Evolutionary conservation across 2,797 vertebrate species (phyloP), one percentile per base, ranked within the genome.

Genomic region (Microctenopoma stevenorrisi): DNA sequence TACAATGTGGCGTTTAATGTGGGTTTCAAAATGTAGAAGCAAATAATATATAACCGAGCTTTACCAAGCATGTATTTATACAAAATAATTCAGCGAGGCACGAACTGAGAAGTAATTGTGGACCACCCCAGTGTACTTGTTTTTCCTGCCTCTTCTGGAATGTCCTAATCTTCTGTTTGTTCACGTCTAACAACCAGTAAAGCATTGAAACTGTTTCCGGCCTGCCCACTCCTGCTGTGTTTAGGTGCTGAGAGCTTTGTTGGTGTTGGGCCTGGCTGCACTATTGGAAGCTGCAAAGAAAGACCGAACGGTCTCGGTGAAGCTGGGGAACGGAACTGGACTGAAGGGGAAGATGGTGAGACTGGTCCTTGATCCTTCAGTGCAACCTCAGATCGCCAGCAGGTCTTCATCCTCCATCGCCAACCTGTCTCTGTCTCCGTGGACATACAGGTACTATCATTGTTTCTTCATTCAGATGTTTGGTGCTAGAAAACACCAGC

Each of bases 401-500:
- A n/a, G 0, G 5, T 42, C 35, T 3, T 1, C 1, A 16, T 13
- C 67, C 2, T 14, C 15, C n/a, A 44, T 77, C 0, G 72, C 88
- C 70, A 89, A 57, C 51, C 81, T 59, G 56, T 94, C 93, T 72
- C 72, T 93, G 63, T 90, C 93, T 0, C 93, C 94, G 0, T 95
- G 94, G 94, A 90, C 54, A 0, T 93, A 91, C 83, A 89, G 44
- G 94, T 94, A 4, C 37, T 54, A 4, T 9, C 28, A 8, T 25
- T 11, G 38, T 46, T n/a, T 7, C 22, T 40, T 55, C 16, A 16
- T 26, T 1, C 1, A 7, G 47, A 22, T 26, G 11, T 18, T 28
- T 14, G 18, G 12, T 15, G 11, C 14, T 46, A 14, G 18, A 59
- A 14, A 4, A 0, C 42, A 15, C 4, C 3, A 8, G 4, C 37